Percentiles rank a stretch among this genome's conserved stretches.
Evolutionary conservation across 2,797 vertebrate species (phyloP).

Genomic region (Mormyrus hasselquistii): DNA sequence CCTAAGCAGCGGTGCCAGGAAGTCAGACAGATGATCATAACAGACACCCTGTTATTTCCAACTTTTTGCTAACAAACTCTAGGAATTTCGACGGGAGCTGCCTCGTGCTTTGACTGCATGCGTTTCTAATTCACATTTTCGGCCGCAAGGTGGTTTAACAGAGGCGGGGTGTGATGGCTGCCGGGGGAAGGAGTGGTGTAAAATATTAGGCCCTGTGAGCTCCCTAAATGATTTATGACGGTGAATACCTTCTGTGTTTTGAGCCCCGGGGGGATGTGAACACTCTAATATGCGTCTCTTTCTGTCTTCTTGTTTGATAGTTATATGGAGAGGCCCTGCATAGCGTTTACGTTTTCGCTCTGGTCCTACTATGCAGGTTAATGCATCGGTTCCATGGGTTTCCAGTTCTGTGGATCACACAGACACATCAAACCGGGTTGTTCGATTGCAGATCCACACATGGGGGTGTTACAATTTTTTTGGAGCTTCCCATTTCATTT

Average conservation of each 20-base stretch:
- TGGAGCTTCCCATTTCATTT: not conserved
- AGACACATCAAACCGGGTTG: not conserved
- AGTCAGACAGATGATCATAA: not conserved
- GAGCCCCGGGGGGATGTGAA: not conserved
- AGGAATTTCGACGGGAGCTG: not conserved
- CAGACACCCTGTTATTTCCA: not conserved
- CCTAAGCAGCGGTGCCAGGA: not conserved
- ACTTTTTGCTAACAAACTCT: not conserved
- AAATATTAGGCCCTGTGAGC: not conserved
- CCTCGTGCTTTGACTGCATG: not conserved
- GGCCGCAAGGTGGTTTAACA: not conserved
- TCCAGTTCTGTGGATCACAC: not conserved
- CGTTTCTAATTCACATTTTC: not conserved
- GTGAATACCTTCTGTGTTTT: not conserved
- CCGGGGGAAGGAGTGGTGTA: not conserved
- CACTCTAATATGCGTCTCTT: not conserved
- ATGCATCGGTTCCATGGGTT: not conserved
- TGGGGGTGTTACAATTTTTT: not conserved
- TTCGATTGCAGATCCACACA: not conserved
- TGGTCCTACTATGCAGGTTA: not conserved
- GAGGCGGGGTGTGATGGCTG: not conserved
- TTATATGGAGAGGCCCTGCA: not conserved
- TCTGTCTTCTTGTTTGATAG: not conserved
- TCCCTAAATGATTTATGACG: not conserved
- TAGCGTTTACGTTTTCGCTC: not conserved